phyloP scores from a whole-genome alignment of 2,888 invertebrate species.

The Agelastica alni region DNA sequence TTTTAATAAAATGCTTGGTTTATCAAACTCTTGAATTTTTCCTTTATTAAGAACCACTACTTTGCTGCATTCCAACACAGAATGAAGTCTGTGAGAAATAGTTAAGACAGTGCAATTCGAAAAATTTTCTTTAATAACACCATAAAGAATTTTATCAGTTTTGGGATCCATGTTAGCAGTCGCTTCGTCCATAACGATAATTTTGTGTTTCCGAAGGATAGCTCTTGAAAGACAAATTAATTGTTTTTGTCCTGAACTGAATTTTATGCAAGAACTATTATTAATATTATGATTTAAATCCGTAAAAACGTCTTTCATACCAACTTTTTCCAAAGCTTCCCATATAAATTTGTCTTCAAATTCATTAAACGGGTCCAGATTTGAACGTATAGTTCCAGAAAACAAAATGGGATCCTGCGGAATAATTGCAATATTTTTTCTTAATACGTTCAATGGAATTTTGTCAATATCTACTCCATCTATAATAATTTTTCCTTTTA shows the following conservation, averaged over 20 bases:
- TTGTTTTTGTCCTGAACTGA: constrained; percentile 62
- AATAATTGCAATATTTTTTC: constrained; percentile 78
- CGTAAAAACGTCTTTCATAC: constrained; percentile 69
- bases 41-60: constrained; percentile 61
- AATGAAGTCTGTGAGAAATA: constrained; percentile 53
- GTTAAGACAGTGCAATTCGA: constrained; percentile 60
- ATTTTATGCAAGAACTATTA: constrained; percentile 42
- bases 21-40: constrained; percentile 38
- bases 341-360: constrained; percentile 78
- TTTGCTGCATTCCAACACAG: constrained; percentile 62
- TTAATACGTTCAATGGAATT: constrained; percentile 74
- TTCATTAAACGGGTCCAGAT: constrained; percentile 84
- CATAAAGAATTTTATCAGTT: constrained; percentile 59
- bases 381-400: constrained; percentile 81
- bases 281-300: constrained; percentile 58
- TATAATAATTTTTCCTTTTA: constrained; percentile 76
- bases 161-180: constrained; percentile 61
- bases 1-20: constrained; percentile 57
- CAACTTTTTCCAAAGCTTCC: constrained; percentile 73
- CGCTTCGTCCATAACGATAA: constrained; percentile 61
- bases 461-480: constrained; percentile 73
- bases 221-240: constrained; percentile 62
- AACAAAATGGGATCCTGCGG: constrained; percentile 86
- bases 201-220: constrained; percentile 56
- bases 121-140: constrained; percentile 60